A percentile compares a stretch with the other conserved stretches of the same genome.
phyloP scores from a whole-genome alignment of 1,140 invertebrate genomes.

The Zaprionus taronus region DNA sequence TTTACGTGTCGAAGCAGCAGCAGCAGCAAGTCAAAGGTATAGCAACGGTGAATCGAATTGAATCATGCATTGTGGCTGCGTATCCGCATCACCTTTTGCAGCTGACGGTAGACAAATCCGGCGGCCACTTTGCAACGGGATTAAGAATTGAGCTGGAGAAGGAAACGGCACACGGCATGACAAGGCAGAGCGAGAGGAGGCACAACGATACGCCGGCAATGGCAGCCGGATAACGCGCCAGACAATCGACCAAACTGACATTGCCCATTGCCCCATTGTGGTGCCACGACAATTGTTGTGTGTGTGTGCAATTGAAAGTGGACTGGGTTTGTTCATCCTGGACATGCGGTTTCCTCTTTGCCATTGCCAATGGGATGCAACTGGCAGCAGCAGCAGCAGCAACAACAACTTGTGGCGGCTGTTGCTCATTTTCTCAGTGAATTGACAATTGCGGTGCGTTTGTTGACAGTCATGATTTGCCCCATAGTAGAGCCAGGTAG shows the following conservation, averaged over 20 bases:
- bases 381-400: no score
- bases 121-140: constrained; percentile 14
- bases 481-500: background rate
- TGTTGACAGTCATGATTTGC: background rate
- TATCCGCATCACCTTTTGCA: constrained; percentile 41
- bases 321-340: constrained; percentile 5
- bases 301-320: constrained; percentile 48
- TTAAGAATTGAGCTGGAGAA: constrained; percentile 42
- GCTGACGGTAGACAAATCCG: constrained; percentile 40
- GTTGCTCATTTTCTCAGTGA: constrained; percentile 60
- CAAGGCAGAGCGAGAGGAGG: constrained; percentile 15
- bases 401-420: constrained; percentile 26
- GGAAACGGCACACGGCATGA: constrained; percentile 24
- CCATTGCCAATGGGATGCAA: constrained; percentile 19
- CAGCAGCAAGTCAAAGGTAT: constrained; percentile 2
- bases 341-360: constrained; percentile 53
- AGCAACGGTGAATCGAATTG: constrained; percentile 10
- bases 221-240: constrained; percentile 14
- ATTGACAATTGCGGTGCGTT: constrained; percentile 59
- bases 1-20: constrained; percentile 40
- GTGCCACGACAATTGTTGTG: constrained; percentile 29
- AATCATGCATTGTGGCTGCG: constrained; percentile 13
- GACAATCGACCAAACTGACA: constrained; percentile 61
- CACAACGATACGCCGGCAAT: constrained; percentile 1
- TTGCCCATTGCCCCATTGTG: constrained; percentile 55